Evolutionary conservation across 1,140 invertebrate species (phyloP), one percentile per base, ranked within the genome.

Genomic region (Drosophila oshimai): DNA sequence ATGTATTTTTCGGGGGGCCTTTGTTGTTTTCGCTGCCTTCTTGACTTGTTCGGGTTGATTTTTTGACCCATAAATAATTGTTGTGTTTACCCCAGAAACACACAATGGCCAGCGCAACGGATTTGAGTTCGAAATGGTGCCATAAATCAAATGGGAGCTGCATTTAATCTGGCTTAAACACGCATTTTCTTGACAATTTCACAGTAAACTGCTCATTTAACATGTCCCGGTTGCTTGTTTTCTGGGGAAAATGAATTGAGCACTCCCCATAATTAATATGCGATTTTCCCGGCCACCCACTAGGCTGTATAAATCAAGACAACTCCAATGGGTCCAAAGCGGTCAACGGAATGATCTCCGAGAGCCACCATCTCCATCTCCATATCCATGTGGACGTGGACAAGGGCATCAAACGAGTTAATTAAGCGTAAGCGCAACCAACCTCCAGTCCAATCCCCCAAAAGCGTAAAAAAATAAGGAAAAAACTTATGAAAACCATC

Each of bases 151-250:
- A n/a, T 44, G 17, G 13, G 39, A 61, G 54, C 55, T 79, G 75
- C 80, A 84, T 86, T 86, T 86, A 86, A 84, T 84, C 79, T 84
- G 74, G 79, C 79, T 84, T 86, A 84, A 79, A 74, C 80, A 84
- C 74, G 80, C 79, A 84, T 84, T 84, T 84, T 84, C 79, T 84
- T 86, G 80, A 86, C 79, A 86, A 84, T 84, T 84, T 84, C 79
- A 84, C 79, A 79, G 79, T 86, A 86, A 84, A 86, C 64, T 61
- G 41, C 65, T 53, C 53, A 62, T 44, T 67, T 49, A 75, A 75
- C 77, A 80, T 80, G 77, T 47, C 60, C 55, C 54, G 22, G 42
- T 49, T 49, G 37, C 29, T 22, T 28, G 50, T 46, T 47, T 69
- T 22, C 24, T 7, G 13, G n/a, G 24, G 31, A 34, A 60, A 71